These are phyloP conservation scores for Drosophila eugracilis DNA, from an alignment of 1,140 invertebrate genomes.

Conservation along the genomic window DNA sequence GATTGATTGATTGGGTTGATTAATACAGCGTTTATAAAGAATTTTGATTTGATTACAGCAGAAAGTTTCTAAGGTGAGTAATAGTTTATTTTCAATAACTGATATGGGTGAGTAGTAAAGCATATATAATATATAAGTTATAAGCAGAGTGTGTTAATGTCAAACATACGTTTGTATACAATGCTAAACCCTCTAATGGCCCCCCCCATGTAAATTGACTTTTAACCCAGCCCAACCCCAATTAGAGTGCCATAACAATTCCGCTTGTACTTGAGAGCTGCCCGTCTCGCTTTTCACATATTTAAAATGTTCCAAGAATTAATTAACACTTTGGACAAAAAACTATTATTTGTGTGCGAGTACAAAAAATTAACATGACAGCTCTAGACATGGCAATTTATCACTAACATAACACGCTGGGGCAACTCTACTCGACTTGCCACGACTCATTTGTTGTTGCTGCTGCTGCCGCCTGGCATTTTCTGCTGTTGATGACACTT, in stretches of 20 bases:
- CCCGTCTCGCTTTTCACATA: slow-evolving; percentile 40
- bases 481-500: slow-evolving; percentile 79
- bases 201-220: slow-evolving; percentile 18
- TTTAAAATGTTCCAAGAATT: slow-evolving; percentile 77
- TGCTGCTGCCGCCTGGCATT: slow-evolving; percentile 33
- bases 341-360: slow-evolving; percentile 76
- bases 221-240: slow-evolving; percentile 18
- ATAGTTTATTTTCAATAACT: background rate
- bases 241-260: slow-evolving; percentile 34
- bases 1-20: background rate
- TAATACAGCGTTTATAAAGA: background rate
- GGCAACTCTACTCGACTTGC: slow-evolving; percentile 40
- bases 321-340: slow-evolving; percentile 80
- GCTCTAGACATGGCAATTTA: slow-evolving; percentile 82
- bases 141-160: background rate
- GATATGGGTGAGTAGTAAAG: no score
- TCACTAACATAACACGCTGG: slow-evolving; percentile 76
- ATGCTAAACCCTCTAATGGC: background rate
- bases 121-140: no score
- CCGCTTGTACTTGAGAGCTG: slow-evolving; percentile 18
- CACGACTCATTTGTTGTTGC: slow-evolving; percentile 33
- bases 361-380: slow-evolving; percentile 81
- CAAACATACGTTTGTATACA: background rate
- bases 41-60: background rate
- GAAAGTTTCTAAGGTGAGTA: background rate